Base-by-base conservation (phyloP, 2,888 invertebrate species). In the Apoda limacodes region DNA sequence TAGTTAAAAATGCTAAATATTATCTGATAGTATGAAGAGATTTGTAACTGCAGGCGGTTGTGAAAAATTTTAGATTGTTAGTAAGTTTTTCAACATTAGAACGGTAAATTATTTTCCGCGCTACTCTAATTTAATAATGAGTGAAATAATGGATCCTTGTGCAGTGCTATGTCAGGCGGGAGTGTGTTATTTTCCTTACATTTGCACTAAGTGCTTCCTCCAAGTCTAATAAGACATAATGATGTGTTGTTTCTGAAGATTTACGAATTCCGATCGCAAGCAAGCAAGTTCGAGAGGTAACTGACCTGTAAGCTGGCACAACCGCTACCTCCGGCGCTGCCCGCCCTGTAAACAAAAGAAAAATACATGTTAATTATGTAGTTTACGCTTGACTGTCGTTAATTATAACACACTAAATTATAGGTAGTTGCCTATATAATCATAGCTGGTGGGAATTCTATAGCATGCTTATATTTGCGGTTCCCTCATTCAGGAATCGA, bases 191-290 rank as follows among this genome's bases (percentile, higher is more conserved):
- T 74, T 67, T 62, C 64, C 57, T 54, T 65, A 66, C 68, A 64
- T 69, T 71, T 63, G 65, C 63, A 61, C 53, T 70, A 71, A 74
- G 70, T 70, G 70, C 65, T 70, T 72, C 70, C 72, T 71, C 66
- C 59, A 61, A 57, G 54, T 57, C 64, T 74, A 76, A 74, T 76
- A 70, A 70, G 67, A 66, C 53, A 64, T 72, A 75, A 76, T 75
- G 67, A 71, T 59, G 63, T 68, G 66, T 69, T 74, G 70, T 71
- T 75, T 75, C 60, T 67, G 65, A 67, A 67, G 70, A 72, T 75
- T 70, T 70, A 71, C 69, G 64, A 75, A 78, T 70, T 70, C 65
- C 69, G 52, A 74, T 68, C 60, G 55, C 52, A 52, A 60, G 44
- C 51, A 52, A 62, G 63, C 66, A 63, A 62, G 60, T 64, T 60